Percentiles rank a stretch among this genome's conserved stretches.
phyloP scores from a whole-genome alignment of 37 sponge, comb jelly and placozoan species.

The Oopsacas minuta region DNA sequence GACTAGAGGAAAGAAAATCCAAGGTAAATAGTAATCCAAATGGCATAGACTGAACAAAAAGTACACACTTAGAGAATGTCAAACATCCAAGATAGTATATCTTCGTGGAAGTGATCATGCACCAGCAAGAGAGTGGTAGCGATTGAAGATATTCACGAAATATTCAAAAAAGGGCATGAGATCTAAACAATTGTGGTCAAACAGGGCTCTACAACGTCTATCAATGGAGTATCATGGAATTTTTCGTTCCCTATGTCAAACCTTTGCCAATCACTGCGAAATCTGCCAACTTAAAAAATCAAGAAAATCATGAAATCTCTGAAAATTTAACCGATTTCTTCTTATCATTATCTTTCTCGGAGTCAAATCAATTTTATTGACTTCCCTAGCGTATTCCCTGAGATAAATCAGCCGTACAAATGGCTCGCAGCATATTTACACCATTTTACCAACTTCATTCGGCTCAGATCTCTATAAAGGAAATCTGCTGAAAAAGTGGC shows the following conservation, averaged over 20 bases:
- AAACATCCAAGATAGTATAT: background rate
- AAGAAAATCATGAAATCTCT: background rate
- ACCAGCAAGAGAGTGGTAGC: background rate
- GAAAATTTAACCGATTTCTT: background rate
- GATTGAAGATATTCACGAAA: background rate
- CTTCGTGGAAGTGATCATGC: background rate
- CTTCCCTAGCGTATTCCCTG: background rate
- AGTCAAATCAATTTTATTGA: background rate
- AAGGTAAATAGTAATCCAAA: background rate
- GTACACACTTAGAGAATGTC: background rate
- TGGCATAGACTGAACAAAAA: background rate
- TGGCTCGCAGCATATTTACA: background rate
- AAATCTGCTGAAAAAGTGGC: background rate
- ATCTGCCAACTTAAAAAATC: background rate
- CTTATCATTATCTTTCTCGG: background rate
- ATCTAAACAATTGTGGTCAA: background rate
- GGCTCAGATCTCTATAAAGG: background rate
- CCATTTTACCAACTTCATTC: background rate
- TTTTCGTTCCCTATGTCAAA: background rate
- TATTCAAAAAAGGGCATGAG: background rate
- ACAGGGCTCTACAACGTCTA: background rate
- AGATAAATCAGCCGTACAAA: background rate
- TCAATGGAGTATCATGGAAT: background rate
- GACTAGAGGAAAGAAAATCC: background rate
- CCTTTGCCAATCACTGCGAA: background rate